Evolutionary conservation across 1,140 invertebrate genomes (phyloP).

Genomic region (Eupristina koningsbergeri): DNA sequence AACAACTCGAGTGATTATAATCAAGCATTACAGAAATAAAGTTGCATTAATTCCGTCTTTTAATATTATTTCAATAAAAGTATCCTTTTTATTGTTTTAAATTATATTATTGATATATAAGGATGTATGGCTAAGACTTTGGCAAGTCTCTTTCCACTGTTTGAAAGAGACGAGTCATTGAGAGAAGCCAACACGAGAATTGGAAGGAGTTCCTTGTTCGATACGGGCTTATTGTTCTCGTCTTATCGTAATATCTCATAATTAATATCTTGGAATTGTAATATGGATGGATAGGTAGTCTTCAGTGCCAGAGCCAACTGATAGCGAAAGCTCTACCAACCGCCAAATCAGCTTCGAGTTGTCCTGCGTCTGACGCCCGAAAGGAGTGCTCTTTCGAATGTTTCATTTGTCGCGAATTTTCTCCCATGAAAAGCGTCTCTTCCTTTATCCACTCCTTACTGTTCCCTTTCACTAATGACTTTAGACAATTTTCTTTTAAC

Average conservation of each 20-base stretch:
- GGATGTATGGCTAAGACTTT: slow-evolving; percentile 46
- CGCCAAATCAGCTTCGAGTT: slow-evolving; percentile 55
- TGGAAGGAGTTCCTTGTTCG: slow-evolving; percentile 65
- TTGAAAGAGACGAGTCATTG: slow-evolving; percentile 48
- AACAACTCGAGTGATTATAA: neutral
- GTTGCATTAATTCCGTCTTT: too few species aligned
- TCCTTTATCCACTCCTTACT: neutral
- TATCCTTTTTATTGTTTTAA: neutral
- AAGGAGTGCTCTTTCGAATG: slow-evolving; percentile 61
- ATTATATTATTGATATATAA: slow-evolving; percentile 52
- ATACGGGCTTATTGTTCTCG: slow-evolving; percentile 73
- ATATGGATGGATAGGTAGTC: slow-evolving; percentile 73
- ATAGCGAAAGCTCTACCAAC: slow-evolving; percentile 69
- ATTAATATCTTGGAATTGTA: slow-evolving; percentile 74
- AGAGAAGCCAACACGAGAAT: slow-evolving; percentile 52
- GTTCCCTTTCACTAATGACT: slow-evolving; percentile 53
- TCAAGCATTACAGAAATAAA: too few species aligned
- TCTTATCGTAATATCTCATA: slow-evolving; percentile 75
- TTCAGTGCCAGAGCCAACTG: slow-evolving; percentile 70
- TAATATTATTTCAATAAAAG: too few species aligned
- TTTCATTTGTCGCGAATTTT: slow-evolving; percentile 45
- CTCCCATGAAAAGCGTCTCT: slow-evolving; percentile 55
- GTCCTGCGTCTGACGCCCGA: slow-evolving; percentile 60
- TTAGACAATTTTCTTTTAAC: slow-evolving; percentile 50
- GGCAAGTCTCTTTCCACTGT: slow-evolving; percentile 52